These are phyloP conservation scores for Lysandra coridon DNA, from an alignment of 2,888 invertebrate species.

Conservation along the genomic window DNA sequence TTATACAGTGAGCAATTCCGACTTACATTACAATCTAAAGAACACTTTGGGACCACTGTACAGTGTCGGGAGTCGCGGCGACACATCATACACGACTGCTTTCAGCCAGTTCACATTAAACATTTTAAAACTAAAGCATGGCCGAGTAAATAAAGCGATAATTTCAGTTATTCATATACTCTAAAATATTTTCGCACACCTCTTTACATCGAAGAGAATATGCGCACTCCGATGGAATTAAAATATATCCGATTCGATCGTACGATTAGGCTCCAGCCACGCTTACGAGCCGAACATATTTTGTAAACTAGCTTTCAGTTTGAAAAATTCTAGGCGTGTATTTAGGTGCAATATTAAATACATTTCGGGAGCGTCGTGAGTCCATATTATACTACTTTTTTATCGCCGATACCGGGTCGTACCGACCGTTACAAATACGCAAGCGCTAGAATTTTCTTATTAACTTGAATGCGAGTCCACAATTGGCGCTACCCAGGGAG, in stretches of 20 bases:
- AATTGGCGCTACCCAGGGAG: conserved; percentile 78
- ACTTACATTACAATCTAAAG: not conserved
- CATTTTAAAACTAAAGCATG: not conserved
- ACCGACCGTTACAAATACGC: conserved; percentile 24
- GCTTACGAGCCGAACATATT: conserved; percentile 1
- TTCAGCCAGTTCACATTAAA: conserved; percentile 11
- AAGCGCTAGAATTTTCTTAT: conserved; percentile 48
- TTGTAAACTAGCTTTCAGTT: conserved; percentile 28
- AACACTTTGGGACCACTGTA: conserved; percentile 5
- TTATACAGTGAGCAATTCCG: conserved; percentile 29
- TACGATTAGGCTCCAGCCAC: conserved; percentile 4
- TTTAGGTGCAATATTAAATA: not conserved
- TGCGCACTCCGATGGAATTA: not conserved
- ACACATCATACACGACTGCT: not conserved
- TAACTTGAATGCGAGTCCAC: conserved; percentile 70
- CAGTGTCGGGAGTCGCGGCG: not conserved
- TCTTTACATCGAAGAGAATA: not conserved
- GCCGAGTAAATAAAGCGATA: conserved; percentile 20
- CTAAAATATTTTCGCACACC: not conserved
- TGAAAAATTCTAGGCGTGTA: conserved; percentile 26
- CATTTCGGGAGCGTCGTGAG: conserved; percentile 4
- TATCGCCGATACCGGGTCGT: not conserved
- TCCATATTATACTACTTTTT: conserved; percentile 6
- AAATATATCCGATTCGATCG: not conserved
- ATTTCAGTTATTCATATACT: not conserved